These are phyloP conservation scores for Scaptomyza reducta DNA, from an alignment of 2,888 invertebrate genomes.

Conservation along the genomic window DNA sequence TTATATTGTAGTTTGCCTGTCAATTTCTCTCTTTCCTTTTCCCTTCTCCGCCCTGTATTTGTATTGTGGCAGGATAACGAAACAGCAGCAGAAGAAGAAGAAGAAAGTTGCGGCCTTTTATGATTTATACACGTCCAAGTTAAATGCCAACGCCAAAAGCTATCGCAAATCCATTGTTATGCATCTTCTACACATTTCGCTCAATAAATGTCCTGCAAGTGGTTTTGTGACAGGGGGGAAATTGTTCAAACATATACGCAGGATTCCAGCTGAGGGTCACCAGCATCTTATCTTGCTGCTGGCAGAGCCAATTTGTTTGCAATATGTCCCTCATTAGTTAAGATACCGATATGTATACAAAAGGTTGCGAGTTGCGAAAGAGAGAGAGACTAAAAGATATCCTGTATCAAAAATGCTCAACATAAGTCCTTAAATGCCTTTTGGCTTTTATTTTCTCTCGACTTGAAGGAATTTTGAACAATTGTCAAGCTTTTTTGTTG, in stretches of 20 bases:
- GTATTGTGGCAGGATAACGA: too few relatives aligned
- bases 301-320: conserved; percentile 6
- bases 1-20: conserved; percentile 49
- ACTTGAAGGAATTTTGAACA: neutral
- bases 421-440: neutral
- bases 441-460: neutral
- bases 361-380: neutral
- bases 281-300: conserved; percentile 4
- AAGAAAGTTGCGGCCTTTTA: conserved; percentile 31
- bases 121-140: conserved; percentile 56
- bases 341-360: neutral
- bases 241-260: neutral
- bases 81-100: neutral
- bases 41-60: neutral
- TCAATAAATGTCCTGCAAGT: conserved; percentile 42
- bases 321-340: conserved; percentile 13
- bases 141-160: conserved; percentile 42
- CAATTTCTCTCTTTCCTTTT: conserved; percentile 20
- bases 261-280: neutral
- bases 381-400: neutral
- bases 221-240: conserved; percentile 2
- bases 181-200: conserved; percentile 60
- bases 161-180: conserved; percentile 61
- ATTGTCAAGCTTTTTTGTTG: neutral
- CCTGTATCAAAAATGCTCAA: neutral